These are phyloP conservation scores for Leiothrix lutea DNA, from an alignment of 2,113 vertebrate species.

Conservation along the genomic window DNA sequence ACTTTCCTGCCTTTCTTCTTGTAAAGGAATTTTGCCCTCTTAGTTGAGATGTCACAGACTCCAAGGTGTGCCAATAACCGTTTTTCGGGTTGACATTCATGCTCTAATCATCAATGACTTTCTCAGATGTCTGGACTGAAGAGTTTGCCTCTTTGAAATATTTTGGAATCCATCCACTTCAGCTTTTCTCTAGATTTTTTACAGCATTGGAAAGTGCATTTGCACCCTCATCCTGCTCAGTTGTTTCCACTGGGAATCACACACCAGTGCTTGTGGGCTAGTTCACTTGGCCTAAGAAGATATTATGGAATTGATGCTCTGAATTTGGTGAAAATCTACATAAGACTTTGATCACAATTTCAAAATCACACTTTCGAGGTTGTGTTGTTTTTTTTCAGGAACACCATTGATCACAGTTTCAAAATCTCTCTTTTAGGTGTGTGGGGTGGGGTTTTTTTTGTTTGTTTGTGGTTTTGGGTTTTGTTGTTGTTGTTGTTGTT, in stretches of 20 bases:
- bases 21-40: background rate
- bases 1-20: background rate
- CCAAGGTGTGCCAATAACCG: background rate
- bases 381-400: too few species aligned
- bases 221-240: background rate
- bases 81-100: background rate
- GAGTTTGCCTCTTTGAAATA: background rate
- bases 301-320: background rate
- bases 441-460: too few species aligned
- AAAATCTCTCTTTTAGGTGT: background rate
- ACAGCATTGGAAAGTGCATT: background rate
- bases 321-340: background rate
- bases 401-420: background rate
- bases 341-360: background rate
- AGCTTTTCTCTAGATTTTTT: slow-evolving; percentile 20
- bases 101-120: background rate
- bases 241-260: background rate
- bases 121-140: background rate
- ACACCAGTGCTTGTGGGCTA: background rate
- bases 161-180: background rate
- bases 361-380: background rate
- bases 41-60: background rate
- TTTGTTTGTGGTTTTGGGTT: too few species aligned
- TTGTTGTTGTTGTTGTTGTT: too few species aligned
- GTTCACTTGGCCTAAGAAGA: background rate